A percentile compares a stretch with the other conserved stretches of the same genome.
Evolutionary conservation across 2,888 invertebrate species (phyloP).

Genomic region (Eugnorisma glareosa): DNA sequence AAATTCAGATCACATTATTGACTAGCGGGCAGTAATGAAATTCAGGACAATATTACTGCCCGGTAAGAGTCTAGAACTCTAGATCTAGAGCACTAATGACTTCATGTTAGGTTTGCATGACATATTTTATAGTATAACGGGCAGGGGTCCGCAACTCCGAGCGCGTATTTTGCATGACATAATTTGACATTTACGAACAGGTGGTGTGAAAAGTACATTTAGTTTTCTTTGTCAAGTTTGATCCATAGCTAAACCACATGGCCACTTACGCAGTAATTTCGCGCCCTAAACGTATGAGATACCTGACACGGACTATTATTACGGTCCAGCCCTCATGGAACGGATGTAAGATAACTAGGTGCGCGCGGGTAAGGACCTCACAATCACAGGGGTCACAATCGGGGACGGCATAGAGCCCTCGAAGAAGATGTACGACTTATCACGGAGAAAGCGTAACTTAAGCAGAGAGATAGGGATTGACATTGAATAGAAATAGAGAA

Average conservation of each 20-base stretch:
- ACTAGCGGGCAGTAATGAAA: neutral
- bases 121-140: too few relatives aligned
- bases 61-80: neutral
- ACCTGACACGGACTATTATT: neutral
- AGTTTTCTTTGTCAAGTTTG: neutral
- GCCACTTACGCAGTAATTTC: neutral
- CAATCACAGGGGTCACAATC: too few relatives aligned
- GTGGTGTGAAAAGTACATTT: neutral
- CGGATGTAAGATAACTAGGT: neutral
- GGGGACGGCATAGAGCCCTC: neutral
- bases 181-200: neutral
- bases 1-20: neutral
- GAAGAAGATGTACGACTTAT: neutral
- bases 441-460: conserved; percentile 15
- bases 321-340: neutral
- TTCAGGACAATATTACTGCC: neutral
- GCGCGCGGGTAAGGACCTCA: neutral
- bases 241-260: neutral
- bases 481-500: conserved; percentile 36
- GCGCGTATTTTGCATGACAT: neutral
- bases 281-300: neutral
- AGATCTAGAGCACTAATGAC: too few relatives aligned
- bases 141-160: too few relatives aligned
- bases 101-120: neutral
- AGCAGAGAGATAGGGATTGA: conserved; percentile 25